Percentiles rank a stretch among this genome's conserved stretches.
Conservation (phyloP, 2,888 invertebrate species). For the Ornithoptera priamus region DNA sequence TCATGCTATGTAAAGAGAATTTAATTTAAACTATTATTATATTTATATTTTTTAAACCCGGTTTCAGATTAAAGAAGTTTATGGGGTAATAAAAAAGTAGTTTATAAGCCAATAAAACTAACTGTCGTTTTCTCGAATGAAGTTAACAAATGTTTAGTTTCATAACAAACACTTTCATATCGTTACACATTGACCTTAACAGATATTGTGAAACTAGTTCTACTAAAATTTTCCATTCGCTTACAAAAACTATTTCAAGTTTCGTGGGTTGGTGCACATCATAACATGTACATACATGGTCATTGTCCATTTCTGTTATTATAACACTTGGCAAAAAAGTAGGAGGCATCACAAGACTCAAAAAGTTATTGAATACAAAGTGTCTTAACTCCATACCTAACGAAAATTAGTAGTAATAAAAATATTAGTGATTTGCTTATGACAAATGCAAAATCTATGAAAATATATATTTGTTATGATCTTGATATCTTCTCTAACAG, state of each 20-base stretch:
- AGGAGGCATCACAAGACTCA: neutral
- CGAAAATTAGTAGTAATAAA: no score
- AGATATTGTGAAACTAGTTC: slow-evolving; percentile 17
- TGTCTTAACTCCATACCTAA: no score
- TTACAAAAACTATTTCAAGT: slow-evolving; percentile 3
- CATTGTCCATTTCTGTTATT: neutral
- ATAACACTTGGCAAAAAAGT: neutral
- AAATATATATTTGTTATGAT: neutral
- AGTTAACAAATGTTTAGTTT: slow-evolving; percentile 2
- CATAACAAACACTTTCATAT: slow-evolving; percentile 4
- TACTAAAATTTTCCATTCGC: slow-evolving; percentile 20
- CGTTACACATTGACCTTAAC: slow-evolving; percentile 13
- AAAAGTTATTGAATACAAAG: neutral
- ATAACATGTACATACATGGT: neutral
- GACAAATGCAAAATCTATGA: no score
- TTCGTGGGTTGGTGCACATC: neutral
- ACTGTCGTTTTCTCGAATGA: neutral
- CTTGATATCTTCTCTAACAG: neutral
- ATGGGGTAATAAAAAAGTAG: neutral
- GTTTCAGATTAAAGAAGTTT: neutral
- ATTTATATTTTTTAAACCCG: no score
- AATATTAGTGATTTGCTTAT: no score
- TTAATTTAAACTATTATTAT: no score
- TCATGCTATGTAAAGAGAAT: no score
- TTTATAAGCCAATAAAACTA: neutral